phyloP scores from a whole-genome alignment of 2,113 vertebrate genomes.

The Tricholaema leucomelas region DNA sequence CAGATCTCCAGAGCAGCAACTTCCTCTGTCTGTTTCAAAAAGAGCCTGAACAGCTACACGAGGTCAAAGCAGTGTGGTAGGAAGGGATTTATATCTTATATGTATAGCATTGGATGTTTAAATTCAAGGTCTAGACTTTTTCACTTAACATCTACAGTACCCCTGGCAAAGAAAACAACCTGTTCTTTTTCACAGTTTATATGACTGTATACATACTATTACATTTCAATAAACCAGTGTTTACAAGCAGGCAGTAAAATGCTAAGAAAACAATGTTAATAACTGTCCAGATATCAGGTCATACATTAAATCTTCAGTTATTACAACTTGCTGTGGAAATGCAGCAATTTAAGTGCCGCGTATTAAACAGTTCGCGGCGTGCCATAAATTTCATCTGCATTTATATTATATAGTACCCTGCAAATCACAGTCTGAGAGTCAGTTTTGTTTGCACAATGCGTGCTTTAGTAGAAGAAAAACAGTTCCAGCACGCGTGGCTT shows the following conservation, averaged over 20 bases:
- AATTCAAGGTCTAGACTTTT: conserved; percentile 2
- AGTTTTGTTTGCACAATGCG: conserved; percentile 22
- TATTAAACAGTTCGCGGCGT: conserved; percentile 9
- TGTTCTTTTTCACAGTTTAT: conserved; percentile 34
- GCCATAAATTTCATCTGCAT: conserved; percentile 62
- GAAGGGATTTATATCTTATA: not conserved
- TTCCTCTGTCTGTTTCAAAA: not conserved
- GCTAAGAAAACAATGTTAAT: conserved; percentile 57
- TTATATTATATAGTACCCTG: not conserved
- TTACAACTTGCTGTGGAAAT: conserved; percentile 45
- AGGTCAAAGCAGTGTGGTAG: not conserved
- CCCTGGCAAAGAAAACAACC: not conserved
- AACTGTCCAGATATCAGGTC: conserved; percentile 45
- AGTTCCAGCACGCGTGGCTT: conserved; percentile 21
- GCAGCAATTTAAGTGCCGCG: conserved; percentile 9
- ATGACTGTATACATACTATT: not conserved
- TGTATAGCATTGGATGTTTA: not conserved
- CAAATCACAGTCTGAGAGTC: conserved; percentile 57
- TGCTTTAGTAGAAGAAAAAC: conserved; percentile 27
- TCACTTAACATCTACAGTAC: conserved; percentile 5
- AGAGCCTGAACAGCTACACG: not conserved
- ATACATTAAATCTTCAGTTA: conserved; percentile 50
- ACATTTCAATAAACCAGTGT: conserved; percentile 52
- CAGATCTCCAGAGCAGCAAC: not conserved
- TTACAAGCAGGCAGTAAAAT: conserved; percentile 51